Percentiles rank a stretch among this genome's conserved stretches.
phyloP scores from a whole-genome alignment of 2,888 invertebrate species.

The Bruchidius siliquastri region DNA sequence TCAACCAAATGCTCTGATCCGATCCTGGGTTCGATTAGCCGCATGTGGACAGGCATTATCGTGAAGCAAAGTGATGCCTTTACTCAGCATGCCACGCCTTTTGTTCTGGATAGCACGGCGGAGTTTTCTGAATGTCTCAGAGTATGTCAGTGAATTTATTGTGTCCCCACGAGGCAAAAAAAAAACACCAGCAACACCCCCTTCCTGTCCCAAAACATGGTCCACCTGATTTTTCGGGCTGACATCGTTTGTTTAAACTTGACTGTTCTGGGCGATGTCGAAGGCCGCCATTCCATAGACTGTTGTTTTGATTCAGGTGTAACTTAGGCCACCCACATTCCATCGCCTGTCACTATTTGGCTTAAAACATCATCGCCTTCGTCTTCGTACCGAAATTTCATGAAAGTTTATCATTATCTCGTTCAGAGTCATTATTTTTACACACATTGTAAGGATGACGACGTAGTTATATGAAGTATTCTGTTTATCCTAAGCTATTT shows the following conservation, averaged over 20 bases:
- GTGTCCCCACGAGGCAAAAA: constrained; percentile 6
- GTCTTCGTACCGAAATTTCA: too few relatives aligned
- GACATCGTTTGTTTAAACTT: too few relatives aligned
- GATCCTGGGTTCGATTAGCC: neutral
- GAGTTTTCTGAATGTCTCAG: neutral
- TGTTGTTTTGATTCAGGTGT: neutral
- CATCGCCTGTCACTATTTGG: too few relatives aligned
- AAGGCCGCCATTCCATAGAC: neutral
- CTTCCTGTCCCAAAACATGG: constrained; percentile 4
- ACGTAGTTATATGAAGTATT: too few relatives aligned
- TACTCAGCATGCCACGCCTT: neutral
- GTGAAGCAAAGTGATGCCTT: neutral
- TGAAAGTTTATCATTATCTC: too few relatives aligned
- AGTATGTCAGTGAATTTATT: neutral
- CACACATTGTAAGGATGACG: too few relatives aligned
- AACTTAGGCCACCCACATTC: too few relatives aligned
- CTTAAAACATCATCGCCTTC: too few relatives aligned
- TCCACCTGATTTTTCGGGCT: neutral
- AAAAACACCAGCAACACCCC: constrained; percentile 8
- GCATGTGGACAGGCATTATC: neutral
- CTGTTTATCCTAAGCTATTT: too few relatives aligned
- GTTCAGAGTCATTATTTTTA: too few relatives aligned
- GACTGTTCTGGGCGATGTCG: neutral
- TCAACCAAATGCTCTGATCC: neutral
- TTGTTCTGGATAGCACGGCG: neutral